phyloP scores from a whole-genome alignment of 2,797 vertebrate species.

The Myotis findleyi region DNA sequence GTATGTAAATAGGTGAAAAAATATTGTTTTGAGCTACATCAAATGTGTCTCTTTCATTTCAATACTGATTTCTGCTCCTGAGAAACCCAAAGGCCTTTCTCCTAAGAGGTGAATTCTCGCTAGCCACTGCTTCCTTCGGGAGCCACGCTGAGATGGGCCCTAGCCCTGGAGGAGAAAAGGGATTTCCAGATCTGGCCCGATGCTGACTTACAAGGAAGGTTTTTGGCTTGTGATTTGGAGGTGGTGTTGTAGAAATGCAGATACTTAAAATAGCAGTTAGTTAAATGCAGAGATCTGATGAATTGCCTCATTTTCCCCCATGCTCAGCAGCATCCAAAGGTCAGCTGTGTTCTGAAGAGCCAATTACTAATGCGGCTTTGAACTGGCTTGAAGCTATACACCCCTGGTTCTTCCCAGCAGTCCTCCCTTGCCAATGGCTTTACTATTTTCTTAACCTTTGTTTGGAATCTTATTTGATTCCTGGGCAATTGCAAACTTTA shows the following conservation, averaged over 20 bases:
- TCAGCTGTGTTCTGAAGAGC: conserved; percentile 43
- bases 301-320: neutral
- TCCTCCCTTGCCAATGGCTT: neutral
- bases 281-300: neutral
- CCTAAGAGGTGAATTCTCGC: fast-evolving
- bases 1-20: neutral
- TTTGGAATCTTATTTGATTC: conserved; percentile 60
- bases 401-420: neutral
- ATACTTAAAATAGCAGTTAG: conserved; percentile 7
- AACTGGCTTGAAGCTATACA: neutral
- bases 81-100: neutral
- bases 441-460: conserved; percentile 63
- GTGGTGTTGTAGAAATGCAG: neutral
- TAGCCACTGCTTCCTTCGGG: neutral
- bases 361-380: conserved; percentile 38
- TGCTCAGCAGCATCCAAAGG: conserved; percentile 42
- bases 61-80: neutral
- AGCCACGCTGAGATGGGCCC: neutral
- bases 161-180: neutral
- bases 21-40: neutral
- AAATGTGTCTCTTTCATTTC: neutral
- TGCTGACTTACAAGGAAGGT: neutral
- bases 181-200: fast-evolving
- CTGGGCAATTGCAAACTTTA: conserved; percentile 46
- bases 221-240: neutral